Evolutionary conservation across 1,140 invertebrate species (phyloP).

Genomic region (Microplitis demolitor): DNA sequence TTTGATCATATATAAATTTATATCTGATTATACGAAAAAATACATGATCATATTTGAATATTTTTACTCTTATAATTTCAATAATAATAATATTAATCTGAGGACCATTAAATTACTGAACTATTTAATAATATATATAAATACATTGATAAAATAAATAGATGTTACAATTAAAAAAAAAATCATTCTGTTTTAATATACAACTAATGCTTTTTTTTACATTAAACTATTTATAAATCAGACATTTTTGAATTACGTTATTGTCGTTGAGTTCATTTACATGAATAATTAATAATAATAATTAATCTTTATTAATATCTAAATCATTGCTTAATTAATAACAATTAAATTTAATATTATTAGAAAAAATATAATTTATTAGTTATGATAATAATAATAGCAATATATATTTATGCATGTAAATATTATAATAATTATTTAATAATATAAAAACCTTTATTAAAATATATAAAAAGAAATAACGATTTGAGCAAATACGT

Average conservation of each 20-base stretch:
- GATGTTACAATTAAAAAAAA: conserved; percentile 41
- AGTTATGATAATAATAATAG: conserved; percentile 32
- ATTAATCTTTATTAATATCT: background rate
- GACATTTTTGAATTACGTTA: background rate
- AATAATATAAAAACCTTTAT: conserved; percentile 47
- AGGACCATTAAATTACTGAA: conserved; percentile 36
- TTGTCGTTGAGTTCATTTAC: background rate
- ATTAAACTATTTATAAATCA: background rate
- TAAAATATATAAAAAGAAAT: conserved; percentile 59
- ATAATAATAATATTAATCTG: background rate
- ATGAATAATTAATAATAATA: too few species aligned
- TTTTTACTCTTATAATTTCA: too few species aligned
- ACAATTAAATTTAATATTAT: conserved; percentile 32
- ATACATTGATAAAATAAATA: conserved; percentile 53
- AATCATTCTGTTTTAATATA: conserved; percentile 31
- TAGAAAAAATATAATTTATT: conserved; percentile 59
- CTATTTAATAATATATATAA: conserved; percentile 48
- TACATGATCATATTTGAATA: too few species aligned
- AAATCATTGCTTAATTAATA: conserved; percentile 2
- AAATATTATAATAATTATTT: too few species aligned
- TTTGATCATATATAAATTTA: too few species aligned
- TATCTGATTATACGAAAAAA: too few species aligned
- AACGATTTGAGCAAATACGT: conserved; percentile 59
- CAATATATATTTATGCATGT: background rate
- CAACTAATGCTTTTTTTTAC: conserved; percentile 30